A percentile compares a stretch with the other conserved stretches of the same genome.
Evolutionary conservation across 2,797 vertebrate species (phyloP).

Genomic region (Brotogeris chrysoptera): DNA sequence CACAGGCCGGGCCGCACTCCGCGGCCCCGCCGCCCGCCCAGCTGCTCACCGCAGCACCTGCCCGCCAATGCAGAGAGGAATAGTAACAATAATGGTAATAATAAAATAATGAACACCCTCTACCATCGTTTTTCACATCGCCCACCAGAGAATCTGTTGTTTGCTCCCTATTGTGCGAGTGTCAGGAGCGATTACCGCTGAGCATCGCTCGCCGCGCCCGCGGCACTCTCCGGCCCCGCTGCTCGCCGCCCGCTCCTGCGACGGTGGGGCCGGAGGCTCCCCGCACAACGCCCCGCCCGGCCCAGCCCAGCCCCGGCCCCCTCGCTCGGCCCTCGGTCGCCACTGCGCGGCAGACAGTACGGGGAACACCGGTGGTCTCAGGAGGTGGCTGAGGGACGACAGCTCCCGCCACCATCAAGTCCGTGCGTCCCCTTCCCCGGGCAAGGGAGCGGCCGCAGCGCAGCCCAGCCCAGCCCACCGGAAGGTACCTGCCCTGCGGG

Average conservation of each 20-base stretch:
- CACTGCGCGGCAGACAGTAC: neutral
- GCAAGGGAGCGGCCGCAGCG: neutral
- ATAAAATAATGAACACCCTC: too few species aligned
- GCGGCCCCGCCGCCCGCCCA: neutral
- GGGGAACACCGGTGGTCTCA: neutral
- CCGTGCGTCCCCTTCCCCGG: neutral
- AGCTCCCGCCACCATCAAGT: too few species aligned
- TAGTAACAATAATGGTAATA: neutral
- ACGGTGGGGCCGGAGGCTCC: neutral
- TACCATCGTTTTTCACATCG: neutral
- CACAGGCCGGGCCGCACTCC: neutral
- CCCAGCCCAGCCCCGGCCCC: neutral
- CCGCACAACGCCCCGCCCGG: neutral
- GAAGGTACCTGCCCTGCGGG: neutral
- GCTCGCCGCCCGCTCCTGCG: neutral
- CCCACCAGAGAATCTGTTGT: neutral
- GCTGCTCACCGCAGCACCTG: neutral
- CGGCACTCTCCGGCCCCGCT: neutral
- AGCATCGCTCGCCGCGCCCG: neutral
- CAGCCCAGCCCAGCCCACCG: neutral
- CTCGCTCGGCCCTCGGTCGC: neutral
- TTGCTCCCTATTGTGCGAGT: neutral
- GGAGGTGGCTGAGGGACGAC: neutral
- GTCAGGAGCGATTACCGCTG: neutral
- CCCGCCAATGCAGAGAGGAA: neutral